Conservation (phyloP, 2,113 vertebrate genomes). For the Gopherus evgoodei region DNA sequence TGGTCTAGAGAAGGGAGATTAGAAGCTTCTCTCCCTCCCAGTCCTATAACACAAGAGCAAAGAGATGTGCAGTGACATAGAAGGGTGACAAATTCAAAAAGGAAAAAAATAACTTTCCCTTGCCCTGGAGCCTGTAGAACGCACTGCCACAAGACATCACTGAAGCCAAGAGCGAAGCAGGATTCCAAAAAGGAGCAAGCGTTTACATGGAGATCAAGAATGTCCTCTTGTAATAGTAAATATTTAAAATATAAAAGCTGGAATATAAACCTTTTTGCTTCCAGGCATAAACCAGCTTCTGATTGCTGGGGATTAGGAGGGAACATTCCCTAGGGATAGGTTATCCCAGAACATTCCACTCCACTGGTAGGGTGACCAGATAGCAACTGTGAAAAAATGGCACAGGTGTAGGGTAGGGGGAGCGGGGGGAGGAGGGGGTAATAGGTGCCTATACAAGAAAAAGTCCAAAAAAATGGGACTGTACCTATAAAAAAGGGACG, state of each 20-base stretch:
- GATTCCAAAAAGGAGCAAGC: background rate
- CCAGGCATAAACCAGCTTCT: conserved; percentile 47
- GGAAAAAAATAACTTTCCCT: background rate
- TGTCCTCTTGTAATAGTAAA: conserved; percentile 45
- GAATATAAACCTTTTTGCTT: conserved; percentile 56
- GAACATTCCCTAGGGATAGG: conserved; percentile 56
- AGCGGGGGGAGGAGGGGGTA: too few species aligned
- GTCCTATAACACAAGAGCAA: background rate
- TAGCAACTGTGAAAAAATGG: too few species aligned
- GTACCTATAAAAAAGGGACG: too few species aligned
- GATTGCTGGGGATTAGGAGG: background rate
- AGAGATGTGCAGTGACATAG: background rate
- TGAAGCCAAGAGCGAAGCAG: background rate
- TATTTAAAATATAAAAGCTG: conserved; percentile 59
- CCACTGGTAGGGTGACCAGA: background rate
- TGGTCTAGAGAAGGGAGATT: background rate
- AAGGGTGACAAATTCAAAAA: background rate
- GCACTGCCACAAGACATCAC: background rate
- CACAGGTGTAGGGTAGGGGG: too few species aligned
- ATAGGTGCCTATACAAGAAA: too few species aligned
- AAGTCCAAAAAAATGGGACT: too few species aligned
- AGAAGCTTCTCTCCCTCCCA: background rate
- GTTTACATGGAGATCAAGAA: background rate
- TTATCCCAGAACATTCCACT: conserved; percentile 52
- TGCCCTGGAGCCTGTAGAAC: background rate